phyloP scores from a whole-genome alignment of 2,113 vertebrate genomes.

The Nibea albiflora region DNA sequence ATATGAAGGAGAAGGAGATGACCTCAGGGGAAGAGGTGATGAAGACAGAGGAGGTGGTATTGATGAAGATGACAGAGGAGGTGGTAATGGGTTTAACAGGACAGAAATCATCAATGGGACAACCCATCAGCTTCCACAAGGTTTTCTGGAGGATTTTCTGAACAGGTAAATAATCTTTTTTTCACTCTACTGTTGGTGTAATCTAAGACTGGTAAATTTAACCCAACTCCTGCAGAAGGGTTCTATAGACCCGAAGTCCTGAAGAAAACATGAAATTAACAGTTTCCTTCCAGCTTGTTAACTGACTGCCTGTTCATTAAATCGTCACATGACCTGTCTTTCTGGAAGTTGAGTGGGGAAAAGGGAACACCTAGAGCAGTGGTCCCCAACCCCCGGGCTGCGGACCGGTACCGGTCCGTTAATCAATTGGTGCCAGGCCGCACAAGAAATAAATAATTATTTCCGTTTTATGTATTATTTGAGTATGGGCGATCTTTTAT shows the following conservation, averaged over 20 bases:
- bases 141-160: constrained; percentile 88
- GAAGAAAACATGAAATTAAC: background rate
- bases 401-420: too few species aligned
- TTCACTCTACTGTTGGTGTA: background rate
- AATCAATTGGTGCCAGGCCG: too few species aligned
- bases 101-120: constrained; percentile 47
- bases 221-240: too few species aligned
- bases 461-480: too few species aligned
- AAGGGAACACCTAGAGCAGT: background rate
- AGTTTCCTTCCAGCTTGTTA: background rate
- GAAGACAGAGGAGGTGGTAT: background rate
- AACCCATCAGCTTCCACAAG: background rate
- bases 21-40: background rate
- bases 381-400: too few species aligned
- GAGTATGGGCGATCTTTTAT: too few species aligned
- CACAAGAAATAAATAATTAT: too few species aligned
- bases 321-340: background rate
- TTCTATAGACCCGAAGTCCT: background rate
- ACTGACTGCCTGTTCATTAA: constrained; percentile 1
- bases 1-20: background rate
- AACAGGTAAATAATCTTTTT: constrained; percentile 68
- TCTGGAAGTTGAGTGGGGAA: background rate
- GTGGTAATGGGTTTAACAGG: constrained; percentile 3
- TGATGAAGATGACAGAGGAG: background rate
- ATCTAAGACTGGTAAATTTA: background rate